Evolutionary conservation across 1,140 invertebrate genomes (phyloP).

Genomic region (Cotesia vestalis): DNA sequence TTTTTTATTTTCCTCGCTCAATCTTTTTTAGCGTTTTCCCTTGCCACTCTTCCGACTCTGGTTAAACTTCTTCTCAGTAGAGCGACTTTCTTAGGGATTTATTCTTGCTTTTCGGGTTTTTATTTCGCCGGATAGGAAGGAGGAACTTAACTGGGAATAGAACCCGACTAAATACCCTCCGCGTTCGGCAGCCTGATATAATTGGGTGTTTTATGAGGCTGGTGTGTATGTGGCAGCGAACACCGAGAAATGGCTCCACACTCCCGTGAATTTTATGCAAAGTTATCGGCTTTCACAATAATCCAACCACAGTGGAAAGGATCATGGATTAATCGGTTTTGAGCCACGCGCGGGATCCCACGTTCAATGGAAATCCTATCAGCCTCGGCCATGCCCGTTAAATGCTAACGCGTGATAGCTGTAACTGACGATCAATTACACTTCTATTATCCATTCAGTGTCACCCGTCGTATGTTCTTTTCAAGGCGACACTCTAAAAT

Average conservation of each 20-base stretch:
- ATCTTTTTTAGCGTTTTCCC: slow-evolving; percentile 6
- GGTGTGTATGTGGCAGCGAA: not conserved
- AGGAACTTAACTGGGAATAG: not conserved
- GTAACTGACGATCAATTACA: slow-evolving; percentile 35
- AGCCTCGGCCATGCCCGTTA: slow-evolving; percentile 31
- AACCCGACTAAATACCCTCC: no score
- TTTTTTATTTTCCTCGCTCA: slow-evolving; percentile 16
- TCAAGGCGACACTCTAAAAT: not conserved
- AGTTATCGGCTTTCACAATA: slow-evolving; percentile 33
- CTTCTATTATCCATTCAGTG: slow-evolving; percentile 29
- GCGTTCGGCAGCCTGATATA: not conserved
- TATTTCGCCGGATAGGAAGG: not conserved
- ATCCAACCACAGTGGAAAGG: slow-evolving; percentile 31
- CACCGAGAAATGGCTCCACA: slow-evolving; percentile 12
- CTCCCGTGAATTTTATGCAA: slow-evolving; percentile 26
- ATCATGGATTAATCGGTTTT: slow-evolving; percentile 37
- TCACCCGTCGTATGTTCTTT: not conserved
- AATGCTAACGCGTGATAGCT: slow-evolving; percentile 29
- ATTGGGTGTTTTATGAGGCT: not conserved
- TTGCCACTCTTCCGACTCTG: not conserved
- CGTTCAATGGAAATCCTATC: slow-evolving; percentile 37
- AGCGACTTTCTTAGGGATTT: not conserved
- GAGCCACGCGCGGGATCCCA: slow-evolving; percentile 32
- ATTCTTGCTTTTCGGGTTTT: not conserved
- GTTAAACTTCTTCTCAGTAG: no score